Base-by-base conservation (phyloP, 2,797 vertebrate genomes). In the Xerus rutilus region DNA sequence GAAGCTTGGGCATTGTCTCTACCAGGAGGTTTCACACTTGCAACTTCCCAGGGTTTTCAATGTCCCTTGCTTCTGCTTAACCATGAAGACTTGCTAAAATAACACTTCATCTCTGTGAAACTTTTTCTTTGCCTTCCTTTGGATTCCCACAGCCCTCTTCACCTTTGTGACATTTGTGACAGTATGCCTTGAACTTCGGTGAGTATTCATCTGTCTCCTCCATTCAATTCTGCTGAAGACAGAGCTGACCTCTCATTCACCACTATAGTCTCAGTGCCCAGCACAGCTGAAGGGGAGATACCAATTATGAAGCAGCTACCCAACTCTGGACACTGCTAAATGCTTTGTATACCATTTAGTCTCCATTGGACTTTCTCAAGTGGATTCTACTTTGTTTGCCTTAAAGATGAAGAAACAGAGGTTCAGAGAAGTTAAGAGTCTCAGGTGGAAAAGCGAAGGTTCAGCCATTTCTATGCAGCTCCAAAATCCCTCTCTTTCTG, bases 151-250 rank as follows among this genome's bases (percentile, higher is more conserved):
- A 64, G 47, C 20, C 57, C 32, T 64, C 62, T 11, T 1, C 3
- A 32, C 25, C 21, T 14, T 72, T 43, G 0, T 62, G 14, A 39
- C 28, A 57, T 72, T 79, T 78, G 67, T 92, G 62, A 39, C 30
- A 23, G 43, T 86, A 43, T 49, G 62, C 59, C 54, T 96, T 93
- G 89, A 91, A 94, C 52, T 92, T 94, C 20, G 23, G 45, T 70
- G 65, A 86, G 78, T 30, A 78, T 20, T 79, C 88, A n/a, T 65
- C 85, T 87, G 65, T 54, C 89, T 86, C 28, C 11, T 70, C 67
- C 2, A 2, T 64, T 96, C 1, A 0, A 47, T 52, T 35, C n/a
- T 17, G 43, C 74, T 21, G 12, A 78, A 47, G 72, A 59, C 76
- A 87, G n/a, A 91, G 74, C 64, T 20, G 39, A 23, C 35, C 21